Conservation (phyloP, 2,113 vertebrate genomes). For the Atrichornis clamosus region DNA sequence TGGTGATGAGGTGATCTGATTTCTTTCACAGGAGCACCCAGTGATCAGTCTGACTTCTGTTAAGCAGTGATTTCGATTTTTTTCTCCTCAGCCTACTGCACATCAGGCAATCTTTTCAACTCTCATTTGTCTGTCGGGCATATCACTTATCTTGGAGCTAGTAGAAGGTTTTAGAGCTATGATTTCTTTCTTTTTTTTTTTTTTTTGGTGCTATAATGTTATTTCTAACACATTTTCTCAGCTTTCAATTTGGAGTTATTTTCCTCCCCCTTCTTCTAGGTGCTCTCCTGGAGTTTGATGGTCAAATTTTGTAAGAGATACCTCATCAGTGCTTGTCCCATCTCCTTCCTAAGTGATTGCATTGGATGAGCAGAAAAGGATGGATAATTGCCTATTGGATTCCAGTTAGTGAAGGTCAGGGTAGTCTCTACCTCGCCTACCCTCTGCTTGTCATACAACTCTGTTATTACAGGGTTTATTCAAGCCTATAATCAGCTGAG, state of each 20-base stretch:
- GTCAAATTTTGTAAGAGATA: neutral
- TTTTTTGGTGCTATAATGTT: neutral
- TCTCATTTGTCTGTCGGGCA: neutral
- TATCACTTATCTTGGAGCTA: neutral
- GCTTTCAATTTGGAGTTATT: neutral
- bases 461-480: slow-evolving; percentile 20
- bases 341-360: neutral
- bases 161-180: neutral
- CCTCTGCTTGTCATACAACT: slow-evolving; percentile 9
- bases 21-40: neutral
- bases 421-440: neutral
- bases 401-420: slow-evolving; percentile 42
- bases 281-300: neutral
- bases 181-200: neutral
- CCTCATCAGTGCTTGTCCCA: neutral
- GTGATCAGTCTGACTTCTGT: neutral
- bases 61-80: neutral
- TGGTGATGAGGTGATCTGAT: neutral
- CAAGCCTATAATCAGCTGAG: neutral
- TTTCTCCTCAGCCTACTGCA: neutral
- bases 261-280: neutral
- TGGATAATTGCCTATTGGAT: slow-evolving; percentile 40
- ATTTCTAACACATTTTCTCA: neutral
- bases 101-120: neutral
- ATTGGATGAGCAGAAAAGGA: neutral